Percentiles rank a stretch among this genome's conserved stretches.
phyloP scores from a whole-genome alignment of 2,888 invertebrate species.

The Cantharis rufa region DNA sequence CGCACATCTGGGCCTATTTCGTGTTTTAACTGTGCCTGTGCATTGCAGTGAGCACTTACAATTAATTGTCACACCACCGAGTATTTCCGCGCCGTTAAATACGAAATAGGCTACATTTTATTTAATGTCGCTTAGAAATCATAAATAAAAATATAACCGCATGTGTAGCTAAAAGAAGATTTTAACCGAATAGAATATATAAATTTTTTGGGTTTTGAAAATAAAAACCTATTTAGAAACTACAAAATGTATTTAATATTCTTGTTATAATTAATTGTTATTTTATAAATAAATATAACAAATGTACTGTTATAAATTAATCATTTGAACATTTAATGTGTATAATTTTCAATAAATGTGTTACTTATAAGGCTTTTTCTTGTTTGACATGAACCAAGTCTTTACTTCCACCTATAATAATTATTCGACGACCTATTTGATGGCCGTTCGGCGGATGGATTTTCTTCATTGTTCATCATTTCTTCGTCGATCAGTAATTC shows the following conservation, averaged over 20 bases:
- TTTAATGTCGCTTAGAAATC: neutral
- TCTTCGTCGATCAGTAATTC: constrained; percentile 86
- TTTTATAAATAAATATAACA: neutral
- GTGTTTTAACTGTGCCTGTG: neutral
- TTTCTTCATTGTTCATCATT: constrained; percentile 63
- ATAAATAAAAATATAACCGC: neutral
- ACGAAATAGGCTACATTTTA: neutral
- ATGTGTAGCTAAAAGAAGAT: neutral
- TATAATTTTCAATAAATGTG: constrained; percentile 25
- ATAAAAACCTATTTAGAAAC: neutral
- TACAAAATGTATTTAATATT: neutral
- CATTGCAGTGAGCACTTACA: neutral
- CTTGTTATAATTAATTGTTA: constrained; percentile 18
- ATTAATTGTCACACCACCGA: neutral
- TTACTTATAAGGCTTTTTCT: constrained; percentile 4
- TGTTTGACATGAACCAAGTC: neutral
- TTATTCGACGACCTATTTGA: constrained; percentile 28
- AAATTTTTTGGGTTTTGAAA: neutral
- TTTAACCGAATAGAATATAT: neutral
- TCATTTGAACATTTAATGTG: constrained; percentile 11
- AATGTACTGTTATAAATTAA: constrained; percentile 18
- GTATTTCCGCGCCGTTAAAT: neutral
- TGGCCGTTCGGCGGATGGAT: constrained; percentile 26
- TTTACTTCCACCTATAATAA: constrained; percentile 46
- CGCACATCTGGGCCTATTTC: neutral